Conservation (phyloP, 2,797 vertebrate genomes). For the Sebastes steindachneri region DNA sequence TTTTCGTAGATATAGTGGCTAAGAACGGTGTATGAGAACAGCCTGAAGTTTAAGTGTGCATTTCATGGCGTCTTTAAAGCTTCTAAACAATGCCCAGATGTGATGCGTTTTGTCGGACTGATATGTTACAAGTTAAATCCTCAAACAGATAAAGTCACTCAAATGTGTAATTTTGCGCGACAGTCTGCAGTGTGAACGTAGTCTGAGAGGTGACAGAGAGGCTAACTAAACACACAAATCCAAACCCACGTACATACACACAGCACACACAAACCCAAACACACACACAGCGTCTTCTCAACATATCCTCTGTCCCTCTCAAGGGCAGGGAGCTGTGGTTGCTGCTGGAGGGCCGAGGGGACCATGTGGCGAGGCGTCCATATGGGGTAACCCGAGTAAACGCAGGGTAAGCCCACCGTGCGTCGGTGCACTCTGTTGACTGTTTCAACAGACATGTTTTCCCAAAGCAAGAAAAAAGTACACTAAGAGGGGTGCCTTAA, state of each 20-base stretch:
- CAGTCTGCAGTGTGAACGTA: background rate
- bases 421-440: constrained; percentile 80
- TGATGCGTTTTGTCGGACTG: background rate
- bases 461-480: constrained; percentile 82
- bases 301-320: constrained; percentile 74
- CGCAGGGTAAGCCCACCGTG: constrained; percentile 64
- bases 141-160: background rate
- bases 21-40: no score
- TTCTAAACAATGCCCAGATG: background rate
- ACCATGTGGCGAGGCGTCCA: constrained; percentile 74
- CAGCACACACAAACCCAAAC: background rate
- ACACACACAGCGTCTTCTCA: constrained; percentile 42
- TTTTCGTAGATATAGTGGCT: no score
- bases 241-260: constrained; percentile 6
- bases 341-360: constrained; percentile 59
- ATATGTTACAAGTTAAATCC: background rate
- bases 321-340: constrained; percentile 76
- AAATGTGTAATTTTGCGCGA: background rate
- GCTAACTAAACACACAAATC: constrained; percentile 1
- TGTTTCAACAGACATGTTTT: constrained; percentile 86
- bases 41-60: background rate
- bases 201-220: constrained; percentile 1
- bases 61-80: background rate
- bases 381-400: constrained; percentile 81
- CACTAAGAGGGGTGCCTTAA: constrained; percentile 72